Evolutionary conservation across 2,113 vertebrate species (phyloP).

Genomic region (Brachyhypopomus occidentalis): DNA sequence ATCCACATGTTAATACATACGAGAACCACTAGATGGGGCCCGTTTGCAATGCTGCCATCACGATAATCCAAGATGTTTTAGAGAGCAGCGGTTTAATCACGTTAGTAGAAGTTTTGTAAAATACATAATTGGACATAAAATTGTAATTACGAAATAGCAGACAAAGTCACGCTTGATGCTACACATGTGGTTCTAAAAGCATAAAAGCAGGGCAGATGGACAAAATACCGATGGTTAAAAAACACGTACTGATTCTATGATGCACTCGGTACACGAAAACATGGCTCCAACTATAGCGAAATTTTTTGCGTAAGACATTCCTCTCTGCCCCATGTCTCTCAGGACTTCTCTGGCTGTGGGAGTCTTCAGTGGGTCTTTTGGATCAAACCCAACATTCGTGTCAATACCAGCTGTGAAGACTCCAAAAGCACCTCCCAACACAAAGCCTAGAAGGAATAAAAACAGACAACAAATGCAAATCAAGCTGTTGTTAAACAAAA

Average conservation of each 20-base stretch:
- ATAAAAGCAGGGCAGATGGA: background rate
- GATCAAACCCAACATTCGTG: conserved; percentile 94
- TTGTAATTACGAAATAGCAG: too few species aligned
- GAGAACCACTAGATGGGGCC: conserved; percentile 29
- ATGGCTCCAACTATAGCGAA: conserved; percentile 96
- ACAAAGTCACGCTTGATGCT: too few species aligned
- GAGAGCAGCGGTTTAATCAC: too few species aligned
- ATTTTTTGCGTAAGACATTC: conserved; percentile 97
- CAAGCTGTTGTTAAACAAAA: too few species aligned
- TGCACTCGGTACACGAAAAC: conserved; percentile 96
- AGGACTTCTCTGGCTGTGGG: conserved; percentile 92
- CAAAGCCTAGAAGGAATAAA: conserved; percentile 79
- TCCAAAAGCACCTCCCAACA: conserved; percentile 94
- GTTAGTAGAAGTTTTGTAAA: too few species aligned
- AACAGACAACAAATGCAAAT: background rate
- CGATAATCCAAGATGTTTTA: background rate
- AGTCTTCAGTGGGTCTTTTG: conserved; percentile 91
- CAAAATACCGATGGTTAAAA: background rate
- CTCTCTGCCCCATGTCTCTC: conserved; percentile 97
- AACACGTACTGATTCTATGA: conserved; percentile 92
- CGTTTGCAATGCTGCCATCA: background rate
- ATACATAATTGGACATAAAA: too few species aligned
- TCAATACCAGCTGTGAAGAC: conserved; percentile 97
- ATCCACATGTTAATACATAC: too few species aligned
- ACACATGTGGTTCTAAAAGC: background rate